Evolutionary conservation across 2,797 vertebrate species (phyloP).

Genomic region (Gymnocypris eckloni): DNA sequence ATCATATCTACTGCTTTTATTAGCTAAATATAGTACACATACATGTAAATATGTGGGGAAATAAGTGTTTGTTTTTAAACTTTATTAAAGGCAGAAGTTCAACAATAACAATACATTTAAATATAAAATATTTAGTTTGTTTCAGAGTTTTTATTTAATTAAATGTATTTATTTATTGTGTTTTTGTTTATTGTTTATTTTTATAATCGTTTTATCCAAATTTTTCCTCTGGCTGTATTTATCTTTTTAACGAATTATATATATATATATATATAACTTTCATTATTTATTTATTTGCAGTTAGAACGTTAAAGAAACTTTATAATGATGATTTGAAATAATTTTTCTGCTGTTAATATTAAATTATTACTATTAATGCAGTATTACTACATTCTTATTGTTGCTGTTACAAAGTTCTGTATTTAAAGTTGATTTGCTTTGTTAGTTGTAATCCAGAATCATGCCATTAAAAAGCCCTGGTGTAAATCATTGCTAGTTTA

Average conservation of each 20-base stretch:
- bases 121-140: background rate
- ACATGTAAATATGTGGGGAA: background rate
- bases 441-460: background rate
- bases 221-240: background rate
- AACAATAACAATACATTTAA: background rate
- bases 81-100: background rate
- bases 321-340: background rate
- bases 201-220: background rate
- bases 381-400: background rate
- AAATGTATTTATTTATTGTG: background rate
- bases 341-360: background rate
- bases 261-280: no score
- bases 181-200: background rate
- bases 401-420: background rate
- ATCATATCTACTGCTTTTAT: background rate
- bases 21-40: background rate
- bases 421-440: background rate
- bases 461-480: background rate
- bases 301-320: background rate
- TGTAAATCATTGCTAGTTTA: conserved; percentile 10
- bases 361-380: background rate
- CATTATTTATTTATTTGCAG: background rate
- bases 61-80: background rate
- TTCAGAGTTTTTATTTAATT: background rate
- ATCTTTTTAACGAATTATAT: background rate